These are phyloP conservation scores for Cecropterus lyciades DNA, from an alignment of 1,140 invertebrate genomes.

Conservation along the genomic window DNA sequence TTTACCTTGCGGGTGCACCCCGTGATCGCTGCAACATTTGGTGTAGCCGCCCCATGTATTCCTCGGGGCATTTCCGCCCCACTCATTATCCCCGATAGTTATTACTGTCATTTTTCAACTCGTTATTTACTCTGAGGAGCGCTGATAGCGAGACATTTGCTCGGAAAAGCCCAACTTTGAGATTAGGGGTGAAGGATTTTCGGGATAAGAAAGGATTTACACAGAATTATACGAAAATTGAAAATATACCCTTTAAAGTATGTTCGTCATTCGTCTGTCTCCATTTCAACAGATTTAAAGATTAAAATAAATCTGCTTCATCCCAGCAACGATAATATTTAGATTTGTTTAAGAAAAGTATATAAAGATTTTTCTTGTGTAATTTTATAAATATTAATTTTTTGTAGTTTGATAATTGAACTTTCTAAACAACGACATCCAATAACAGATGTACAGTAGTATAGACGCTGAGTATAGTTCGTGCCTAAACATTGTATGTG, in stretches of 20 bases:
- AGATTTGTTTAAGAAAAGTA: background rate
- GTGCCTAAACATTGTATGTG: too few relatives aligned
- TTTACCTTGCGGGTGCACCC: constrained; percentile 60
- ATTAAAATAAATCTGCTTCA: background rate
- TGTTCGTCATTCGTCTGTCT: constrained; percentile 7
- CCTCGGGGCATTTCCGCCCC: constrained; percentile 76
- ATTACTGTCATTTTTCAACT: constrained; percentile 84
- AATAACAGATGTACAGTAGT: too few relatives aligned
- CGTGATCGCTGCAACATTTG: constrained; percentile 70
- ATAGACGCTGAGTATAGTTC: too few relatives aligned
- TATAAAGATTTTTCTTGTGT: too few relatives aligned
- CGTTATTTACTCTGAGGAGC: constrained; percentile 81
- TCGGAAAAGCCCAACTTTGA: constrained; percentile 67
- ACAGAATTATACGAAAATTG: constrained; percentile 68
- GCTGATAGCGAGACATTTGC: constrained; percentile 81
- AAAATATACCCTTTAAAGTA: constrained; percentile 56
- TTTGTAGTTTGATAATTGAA: too few relatives aligned
- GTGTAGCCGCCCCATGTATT: constrained; percentile 70
- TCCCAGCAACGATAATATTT: background rate
- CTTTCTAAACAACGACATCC: too few relatives aligned
- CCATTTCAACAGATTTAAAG: constrained; percentile 20
- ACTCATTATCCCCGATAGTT: constrained; percentile 82
- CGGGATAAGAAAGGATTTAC: constrained; percentile 62
- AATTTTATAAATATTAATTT: too few relatives aligned
- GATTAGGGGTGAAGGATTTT: constrained; percentile 73